Evolutionary conservation across 2,113 vertebrate species (phyloP).

Genomic region (Cebus imitator): DNA sequence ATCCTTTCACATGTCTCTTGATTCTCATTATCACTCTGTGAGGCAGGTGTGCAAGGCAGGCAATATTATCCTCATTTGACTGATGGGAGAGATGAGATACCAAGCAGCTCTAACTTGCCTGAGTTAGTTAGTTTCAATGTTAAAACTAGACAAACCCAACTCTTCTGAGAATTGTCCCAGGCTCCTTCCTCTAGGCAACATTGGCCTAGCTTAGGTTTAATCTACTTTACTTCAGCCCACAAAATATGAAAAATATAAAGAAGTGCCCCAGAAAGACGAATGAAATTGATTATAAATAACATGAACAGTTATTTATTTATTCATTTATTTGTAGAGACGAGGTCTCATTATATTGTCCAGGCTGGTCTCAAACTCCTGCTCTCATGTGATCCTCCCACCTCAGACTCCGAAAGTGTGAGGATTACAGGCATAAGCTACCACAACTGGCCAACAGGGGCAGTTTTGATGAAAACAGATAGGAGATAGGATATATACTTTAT

Average conservation of each 20-base stretch:
- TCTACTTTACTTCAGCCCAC: background rate
- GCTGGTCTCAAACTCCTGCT: too few relatives aligned
- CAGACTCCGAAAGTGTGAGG: too few relatives aligned
- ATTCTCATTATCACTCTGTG: background rate
- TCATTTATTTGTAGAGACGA: too few relatives aligned
- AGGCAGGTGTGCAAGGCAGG: background rate
- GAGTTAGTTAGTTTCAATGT: background rate
- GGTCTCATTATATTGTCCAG: too few relatives aligned
- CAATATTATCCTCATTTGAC: slow-evolving; percentile 15
- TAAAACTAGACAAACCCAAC: background rate
- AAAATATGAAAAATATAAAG: background rate
- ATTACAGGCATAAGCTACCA: too few relatives aligned
- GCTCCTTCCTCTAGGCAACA: background rate
- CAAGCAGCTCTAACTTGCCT: background rate
- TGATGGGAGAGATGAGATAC: background rate
- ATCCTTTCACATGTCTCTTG: slow-evolving; percentile 2
- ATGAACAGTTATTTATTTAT: background rate
- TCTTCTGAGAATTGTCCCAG: background rate
- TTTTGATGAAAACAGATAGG: background rate
- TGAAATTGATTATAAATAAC: background rate
- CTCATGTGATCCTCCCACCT: too few relatives aligned
- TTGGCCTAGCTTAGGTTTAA: background rate
- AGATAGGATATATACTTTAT: background rate
- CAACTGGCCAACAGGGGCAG: background rate
- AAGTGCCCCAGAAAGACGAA: background rate